These are phyloP conservation scores for Myripristis murdjan DNA, from an alignment of 2,797 vertebrate genomes.

Conservation along the genomic window DNA sequence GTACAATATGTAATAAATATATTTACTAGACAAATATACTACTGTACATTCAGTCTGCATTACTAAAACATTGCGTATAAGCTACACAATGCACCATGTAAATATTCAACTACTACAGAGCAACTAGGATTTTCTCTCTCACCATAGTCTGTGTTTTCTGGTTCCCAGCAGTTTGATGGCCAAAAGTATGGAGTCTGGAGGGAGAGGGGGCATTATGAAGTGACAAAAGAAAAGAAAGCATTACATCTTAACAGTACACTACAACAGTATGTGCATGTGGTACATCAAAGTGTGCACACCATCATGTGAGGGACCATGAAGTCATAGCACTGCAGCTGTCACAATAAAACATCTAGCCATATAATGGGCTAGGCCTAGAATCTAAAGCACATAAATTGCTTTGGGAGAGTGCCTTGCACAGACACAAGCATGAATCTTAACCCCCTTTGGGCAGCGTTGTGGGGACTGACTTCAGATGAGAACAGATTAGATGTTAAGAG, in stretches of 20 bases:
- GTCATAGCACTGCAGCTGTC: slow-evolving; percentile 49
- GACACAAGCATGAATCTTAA: slow-evolving; percentile 49
- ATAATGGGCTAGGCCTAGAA: slow-evolving; percentile 51
- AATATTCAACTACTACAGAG: not conserved
- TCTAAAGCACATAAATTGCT: slow-evolving; percentile 67
- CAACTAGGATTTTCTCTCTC: slow-evolving; percentile 69
- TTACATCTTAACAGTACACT: slow-evolving; percentile 1
- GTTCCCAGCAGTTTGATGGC: slow-evolving; percentile 97
- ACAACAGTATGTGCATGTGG: slow-evolving; percentile 27
- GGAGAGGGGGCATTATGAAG: slow-evolving; percentile 58
- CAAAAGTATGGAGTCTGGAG: slow-evolving; percentile 95
- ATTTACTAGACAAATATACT: too few species aligned
- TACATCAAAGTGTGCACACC: slow-evolving; percentile 29
- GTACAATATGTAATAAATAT: too few species aligned
- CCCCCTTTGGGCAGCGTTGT: slow-evolving; percentile 35
- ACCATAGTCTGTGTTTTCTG: slow-evolving; percentile 97
- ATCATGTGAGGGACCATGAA: slow-evolving; percentile 28
- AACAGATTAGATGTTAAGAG: slow-evolving; percentile 44
- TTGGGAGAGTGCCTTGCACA: slow-evolving; percentile 30
- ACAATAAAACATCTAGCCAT: slow-evolving; percentile 60
- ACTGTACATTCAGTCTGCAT: too few species aligned
- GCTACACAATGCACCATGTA: not conserved
- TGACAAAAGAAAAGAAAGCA: slow-evolving; percentile 28
- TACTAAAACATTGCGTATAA: slow-evolving; percentile 7
- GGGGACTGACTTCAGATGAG: slow-evolving; percentile 41